A percentile compares a stretch with the other conserved stretches of the same genome.
These are phyloP conservation scores for Ophiodon elongatus DNA, from an alignment of 2,113 vertebrate genomes.

Conservation along the genomic window DNA sequence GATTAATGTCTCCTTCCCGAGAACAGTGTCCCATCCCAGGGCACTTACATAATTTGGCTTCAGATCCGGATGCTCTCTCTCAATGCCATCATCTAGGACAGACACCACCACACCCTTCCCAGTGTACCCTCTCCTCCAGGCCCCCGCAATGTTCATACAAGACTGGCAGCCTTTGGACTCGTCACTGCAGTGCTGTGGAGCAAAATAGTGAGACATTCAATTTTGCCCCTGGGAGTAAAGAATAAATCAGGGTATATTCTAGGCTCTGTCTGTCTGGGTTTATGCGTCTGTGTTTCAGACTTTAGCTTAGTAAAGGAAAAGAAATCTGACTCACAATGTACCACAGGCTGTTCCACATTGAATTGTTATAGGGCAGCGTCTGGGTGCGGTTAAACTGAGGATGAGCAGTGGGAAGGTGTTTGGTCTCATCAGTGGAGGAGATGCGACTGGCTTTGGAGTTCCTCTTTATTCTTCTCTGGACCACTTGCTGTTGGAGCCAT, in stretches of 20 bases:
- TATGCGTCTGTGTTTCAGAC: conserved; percentile 43
- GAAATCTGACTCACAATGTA: conserved; percentile 89
- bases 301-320: conserved; percentile 21
- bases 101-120: conserved; percentile 96
- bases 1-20: conserved; percentile 74
- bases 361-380: conserved; percentile 87
- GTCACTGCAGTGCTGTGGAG: conserved; percentile 89
- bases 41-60: conserved; percentile 96
- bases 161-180: conserved; percentile 85
- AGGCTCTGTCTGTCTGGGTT: conserved; percentile 43
- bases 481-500: conserved; percentile 95
- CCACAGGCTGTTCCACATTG: conserved; percentile 93
- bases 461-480: conserved; percentile 90
- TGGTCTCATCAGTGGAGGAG: conserved; percentile 38
- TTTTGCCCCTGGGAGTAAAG: conserved; percentile 35
- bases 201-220: conserved; percentile 52
- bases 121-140: conserved; percentile 95
- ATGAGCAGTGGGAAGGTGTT: background rate
- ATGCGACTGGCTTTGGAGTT: conserved; percentile 81
- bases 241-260: conserved; percentile 59
- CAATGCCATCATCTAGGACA: conserved; percentile 95
- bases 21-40: conserved; percentile 63
- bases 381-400: conserved; percentile 64
- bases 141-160: conserved; percentile 93
- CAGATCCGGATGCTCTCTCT: conserved; percentile 93